Evolutionary conservation across 2,888 invertebrate genomes (phyloP).

Genomic region (Halocaridina rubra): DNA sequence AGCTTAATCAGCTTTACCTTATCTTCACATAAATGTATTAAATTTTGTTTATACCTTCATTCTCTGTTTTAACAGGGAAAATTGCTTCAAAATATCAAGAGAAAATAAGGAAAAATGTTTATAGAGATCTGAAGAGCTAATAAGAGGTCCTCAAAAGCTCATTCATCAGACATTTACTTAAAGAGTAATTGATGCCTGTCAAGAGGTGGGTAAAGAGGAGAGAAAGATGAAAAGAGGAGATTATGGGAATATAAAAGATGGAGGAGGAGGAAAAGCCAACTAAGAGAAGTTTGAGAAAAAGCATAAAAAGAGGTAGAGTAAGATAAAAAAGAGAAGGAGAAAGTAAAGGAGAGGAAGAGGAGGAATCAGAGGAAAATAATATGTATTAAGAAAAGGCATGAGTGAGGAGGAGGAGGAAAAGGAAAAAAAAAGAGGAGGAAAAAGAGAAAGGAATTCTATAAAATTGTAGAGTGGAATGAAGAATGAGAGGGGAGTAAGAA

Average conservation of each 20-base stretch:
- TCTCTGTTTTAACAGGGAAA: no score
- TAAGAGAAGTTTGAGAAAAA: no score
- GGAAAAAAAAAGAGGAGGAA: background rate
- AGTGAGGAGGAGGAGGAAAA: background rate
- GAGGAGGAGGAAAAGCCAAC: no score
- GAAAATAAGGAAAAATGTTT: no score
- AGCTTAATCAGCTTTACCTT: no score
- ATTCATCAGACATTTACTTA: no score
- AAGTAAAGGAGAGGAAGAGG: background rate
- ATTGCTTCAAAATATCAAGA: no score
- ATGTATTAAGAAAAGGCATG: background rate
- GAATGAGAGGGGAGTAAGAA: background rate
- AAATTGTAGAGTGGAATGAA: background rate
- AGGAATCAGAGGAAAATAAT: background rate
- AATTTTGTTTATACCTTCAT: background rate
- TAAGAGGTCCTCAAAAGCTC: background rate
- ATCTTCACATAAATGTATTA: no score
- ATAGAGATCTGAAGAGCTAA: no score
- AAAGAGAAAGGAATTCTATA: background rate
- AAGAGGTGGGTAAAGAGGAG: background rate
- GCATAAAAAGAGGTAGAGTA: background rate
- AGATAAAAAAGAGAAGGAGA: background rate
- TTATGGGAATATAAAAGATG: background rate
- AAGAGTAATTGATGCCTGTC: no score
- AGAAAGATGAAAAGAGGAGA: background rate